A percentile compares a stretch with the other conserved stretches of the same genome.
phyloP scores from a whole-genome alignment of 2,888 invertebrate species.

The Catocala sponsa region DNA sequence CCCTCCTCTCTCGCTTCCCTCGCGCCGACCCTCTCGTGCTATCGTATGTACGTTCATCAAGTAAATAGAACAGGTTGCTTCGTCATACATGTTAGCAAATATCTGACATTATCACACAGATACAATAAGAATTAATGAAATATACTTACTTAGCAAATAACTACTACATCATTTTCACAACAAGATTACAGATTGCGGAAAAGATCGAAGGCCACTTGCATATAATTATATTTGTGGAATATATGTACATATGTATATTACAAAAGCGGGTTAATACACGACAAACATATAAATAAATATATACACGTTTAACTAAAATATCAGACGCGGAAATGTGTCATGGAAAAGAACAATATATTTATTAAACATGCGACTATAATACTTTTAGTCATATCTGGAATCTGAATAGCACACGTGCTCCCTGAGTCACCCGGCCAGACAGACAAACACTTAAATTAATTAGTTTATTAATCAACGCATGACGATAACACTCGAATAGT shows the following conservation, averaged over 20 bases:
- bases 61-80: constrained; percentile 11
- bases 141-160: constrained; percentile 37
- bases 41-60: constrained; percentile 14
- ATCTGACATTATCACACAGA: constrained; percentile 22
- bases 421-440: constrained; percentile 59
- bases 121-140: constrained; percentile 31
- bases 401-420: constrained; percentile 43
- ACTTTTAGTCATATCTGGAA: constrained; percentile 40
- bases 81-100: constrained; percentile 18
- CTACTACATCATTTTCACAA: constrained; percentile 55
- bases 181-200: constrained; percentile 70
- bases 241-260: constrained; percentile 21
- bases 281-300: constrained; percentile 30
- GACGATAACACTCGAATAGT: constrained; percentile 58
- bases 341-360: constrained; percentile 39
- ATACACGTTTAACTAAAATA: constrained; percentile 53
- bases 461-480: constrained; percentile 58
- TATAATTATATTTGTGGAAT: constrained; percentile 48
- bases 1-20: constrained; percentile 45
- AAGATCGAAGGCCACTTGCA: constrained; percentile 66
- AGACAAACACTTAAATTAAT: constrained; percentile 61
- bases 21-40: constrained; percentile 34
- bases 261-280: constrained; percentile 47
- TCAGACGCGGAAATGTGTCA: constrained; percentile 59
- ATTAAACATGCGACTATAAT: constrained; percentile 49